Conservation (phyloP, 2,113 vertebrate genomes). For the Xenotilapia flavipinnis region DNA sequence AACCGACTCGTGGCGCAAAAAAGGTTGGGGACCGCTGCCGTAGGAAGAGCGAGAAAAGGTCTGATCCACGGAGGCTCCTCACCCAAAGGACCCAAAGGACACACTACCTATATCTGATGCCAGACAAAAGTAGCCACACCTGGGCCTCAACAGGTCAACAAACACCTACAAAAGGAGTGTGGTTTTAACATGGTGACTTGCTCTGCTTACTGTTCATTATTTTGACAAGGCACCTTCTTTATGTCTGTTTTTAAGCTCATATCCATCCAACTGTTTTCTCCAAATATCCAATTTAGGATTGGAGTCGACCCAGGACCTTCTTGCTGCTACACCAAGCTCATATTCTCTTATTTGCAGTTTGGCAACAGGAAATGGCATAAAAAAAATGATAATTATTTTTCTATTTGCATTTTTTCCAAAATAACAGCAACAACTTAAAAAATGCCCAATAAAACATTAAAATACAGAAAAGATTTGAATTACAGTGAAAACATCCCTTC, state of each 20-base stretch:
- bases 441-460: neutral
- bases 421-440: neutral
- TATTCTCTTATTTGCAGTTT: neutral
- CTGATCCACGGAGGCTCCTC: neutral
- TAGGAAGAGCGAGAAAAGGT: neutral
- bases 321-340: neutral
- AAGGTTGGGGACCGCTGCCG: fast-evolving
- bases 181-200: neutral
- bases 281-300: neutral
- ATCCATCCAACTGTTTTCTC: neutral
- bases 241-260: neutral
- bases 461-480: neutral
- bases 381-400: neutral
- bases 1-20: fast-evolving
- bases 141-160: neutral
- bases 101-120: neutral
- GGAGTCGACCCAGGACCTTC: neutral
- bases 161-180: neutral
- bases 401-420: neutral
- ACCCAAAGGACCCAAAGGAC: neutral
- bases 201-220: neutral
- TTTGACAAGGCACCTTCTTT: fast-evolving
- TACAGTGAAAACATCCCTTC: neutral
- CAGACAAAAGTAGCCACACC: neutral
- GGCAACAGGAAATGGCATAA: neutral